Evolutionary conservation across 2,113 vertebrate genomes (phyloP).

Genomic region (Otus sunia): DNA sequence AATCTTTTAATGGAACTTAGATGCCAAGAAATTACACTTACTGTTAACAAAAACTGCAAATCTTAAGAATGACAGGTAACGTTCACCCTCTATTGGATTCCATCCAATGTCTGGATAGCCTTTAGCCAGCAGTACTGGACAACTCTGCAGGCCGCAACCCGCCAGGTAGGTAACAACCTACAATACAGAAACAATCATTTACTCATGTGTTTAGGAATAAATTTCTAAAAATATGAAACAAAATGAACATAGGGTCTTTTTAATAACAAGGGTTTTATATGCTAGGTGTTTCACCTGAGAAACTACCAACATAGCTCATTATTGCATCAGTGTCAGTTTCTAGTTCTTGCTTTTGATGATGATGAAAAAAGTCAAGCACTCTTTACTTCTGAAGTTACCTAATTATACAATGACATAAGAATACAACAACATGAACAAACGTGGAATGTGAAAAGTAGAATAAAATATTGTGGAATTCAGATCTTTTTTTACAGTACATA

Average conservation of each 20-base stretch:
- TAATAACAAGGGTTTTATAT: neutral
- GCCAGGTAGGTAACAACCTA: conserved; percentile 97
- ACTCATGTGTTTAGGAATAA: neutral
- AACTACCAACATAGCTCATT: neutral
- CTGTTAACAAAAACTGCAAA: conserved; percentile 98
- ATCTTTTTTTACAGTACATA: neutral
- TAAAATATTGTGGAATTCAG: neutral
- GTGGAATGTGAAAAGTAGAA: neutral
- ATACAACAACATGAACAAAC: neutral
- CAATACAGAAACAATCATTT: neutral
- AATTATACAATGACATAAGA: neutral
- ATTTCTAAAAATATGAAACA: neutral
- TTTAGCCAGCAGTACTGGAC: conserved; percentile 91
- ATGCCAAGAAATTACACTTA: conserved; percentile 65
- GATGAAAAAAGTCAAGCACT: neutral
- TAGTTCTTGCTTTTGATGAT: neutral
- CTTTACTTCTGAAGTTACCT: neutral
- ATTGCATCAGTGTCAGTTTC: neutral
- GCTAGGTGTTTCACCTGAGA: neutral
- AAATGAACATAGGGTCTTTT: neutral
- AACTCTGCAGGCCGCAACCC: conserved; percentile 95
- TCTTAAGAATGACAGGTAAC: conserved; percentile 94
- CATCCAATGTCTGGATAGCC: conserved; percentile 96
- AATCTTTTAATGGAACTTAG: neutral
- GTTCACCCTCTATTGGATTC: conserved; percentile 98